Evolutionary conservation across 30 jellyfish, hydroid and myxozoan genomes (phyloP).

Genomic region (Rhopilema esculentum): DNA sequence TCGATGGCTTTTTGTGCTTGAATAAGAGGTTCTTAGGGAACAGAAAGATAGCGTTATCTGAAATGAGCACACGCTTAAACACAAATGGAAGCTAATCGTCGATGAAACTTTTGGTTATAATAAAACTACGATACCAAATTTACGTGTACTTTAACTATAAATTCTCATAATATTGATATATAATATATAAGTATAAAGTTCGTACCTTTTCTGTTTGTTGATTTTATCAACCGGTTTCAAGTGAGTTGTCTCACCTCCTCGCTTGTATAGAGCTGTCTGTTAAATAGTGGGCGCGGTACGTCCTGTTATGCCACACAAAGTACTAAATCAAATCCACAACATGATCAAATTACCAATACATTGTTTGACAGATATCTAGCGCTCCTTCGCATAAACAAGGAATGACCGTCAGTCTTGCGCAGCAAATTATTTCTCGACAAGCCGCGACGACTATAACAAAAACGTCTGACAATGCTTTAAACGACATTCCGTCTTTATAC

Average conservation of each 20-base stretch:
- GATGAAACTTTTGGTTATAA: too few relatives aligned
- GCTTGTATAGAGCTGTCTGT: slow-evolving; percentile 22
- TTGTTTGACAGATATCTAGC: background rate
- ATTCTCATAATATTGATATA: background rate
- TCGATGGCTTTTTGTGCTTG: background rate
- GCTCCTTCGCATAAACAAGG: background rate
- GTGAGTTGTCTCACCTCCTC: background rate
- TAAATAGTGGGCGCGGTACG: slow-evolving; percentile 46
- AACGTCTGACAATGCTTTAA: background rate
- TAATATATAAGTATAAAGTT: background rate
- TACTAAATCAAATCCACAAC: slow-evolving; percentile 19
- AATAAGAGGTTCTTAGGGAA: background rate
- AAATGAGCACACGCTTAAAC: background rate
- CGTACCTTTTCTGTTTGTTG: background rate
- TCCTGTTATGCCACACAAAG: slow-evolving; percentile 31
- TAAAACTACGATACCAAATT: background rate
- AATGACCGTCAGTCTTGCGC: background rate
- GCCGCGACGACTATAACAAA: background rate
- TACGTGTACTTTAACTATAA: background rate
- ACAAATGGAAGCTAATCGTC: background rate
- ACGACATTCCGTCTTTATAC: background rate
- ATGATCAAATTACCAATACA: slow-evolving; percentile 8
- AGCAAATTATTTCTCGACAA: background rate
- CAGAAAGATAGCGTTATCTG: background rate
- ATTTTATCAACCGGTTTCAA: background rate